phyloP scores from a whole-genome alignment of 2,113 vertebrate species.

The Macroglossus sobrinus region DNA sequence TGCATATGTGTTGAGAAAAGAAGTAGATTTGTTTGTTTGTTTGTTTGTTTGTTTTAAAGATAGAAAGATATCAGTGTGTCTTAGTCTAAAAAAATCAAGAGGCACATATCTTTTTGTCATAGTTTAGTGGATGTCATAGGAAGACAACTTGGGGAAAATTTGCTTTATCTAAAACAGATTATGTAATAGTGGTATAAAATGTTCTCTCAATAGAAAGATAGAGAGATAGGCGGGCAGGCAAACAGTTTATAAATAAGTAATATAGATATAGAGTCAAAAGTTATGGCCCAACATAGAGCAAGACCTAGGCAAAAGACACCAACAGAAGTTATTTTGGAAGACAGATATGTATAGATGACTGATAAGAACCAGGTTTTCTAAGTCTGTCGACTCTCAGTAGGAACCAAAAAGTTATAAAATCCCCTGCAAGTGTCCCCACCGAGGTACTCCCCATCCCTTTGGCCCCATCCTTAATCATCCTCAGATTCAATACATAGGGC shows the following conservation, averaged over 20 bases:
- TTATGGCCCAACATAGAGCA: background rate
- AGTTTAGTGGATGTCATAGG: background rate
- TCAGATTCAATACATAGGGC: background rate
- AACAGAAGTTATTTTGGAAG: background rate
- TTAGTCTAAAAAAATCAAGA: background rate
- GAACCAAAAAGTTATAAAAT: background rate
- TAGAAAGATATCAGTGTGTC: background rate
- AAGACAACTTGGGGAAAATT: background rate
- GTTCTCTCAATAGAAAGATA: background rate
- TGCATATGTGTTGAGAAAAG: background rate
- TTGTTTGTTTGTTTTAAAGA: background rate
- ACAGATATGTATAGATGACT: background rate
- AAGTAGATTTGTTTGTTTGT: background rate
- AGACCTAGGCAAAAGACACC: background rate
- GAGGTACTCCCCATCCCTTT: background rate
- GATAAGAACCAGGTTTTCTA: background rate
- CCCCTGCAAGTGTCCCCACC: background rate
- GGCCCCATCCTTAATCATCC: background rate
- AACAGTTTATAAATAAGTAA: background rate
- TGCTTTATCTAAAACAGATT: background rate
- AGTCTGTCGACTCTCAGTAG: background rate
- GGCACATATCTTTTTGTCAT: background rate
- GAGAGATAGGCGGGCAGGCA: background rate
- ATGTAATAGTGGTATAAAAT: background rate
- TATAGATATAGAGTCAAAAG: background rate